Evolutionary conservation across 2,797 vertebrate genomes (phyloP).

Genomic region (Nasua narica): DNA sequence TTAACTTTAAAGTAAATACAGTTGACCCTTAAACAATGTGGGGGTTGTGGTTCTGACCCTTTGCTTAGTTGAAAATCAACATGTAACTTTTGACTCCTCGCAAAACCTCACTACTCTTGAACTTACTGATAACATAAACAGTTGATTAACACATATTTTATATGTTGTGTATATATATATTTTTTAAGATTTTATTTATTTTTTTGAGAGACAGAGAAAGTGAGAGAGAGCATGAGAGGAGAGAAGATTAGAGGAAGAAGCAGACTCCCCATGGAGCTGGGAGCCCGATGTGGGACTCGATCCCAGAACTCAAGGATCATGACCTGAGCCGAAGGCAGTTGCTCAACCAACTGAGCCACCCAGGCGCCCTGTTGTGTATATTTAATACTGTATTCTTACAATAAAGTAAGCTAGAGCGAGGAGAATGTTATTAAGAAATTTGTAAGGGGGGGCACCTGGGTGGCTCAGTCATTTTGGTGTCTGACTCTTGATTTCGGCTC

Average conservation of each 20-base stretch:
- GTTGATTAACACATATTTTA: not conserved
- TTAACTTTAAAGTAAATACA: not conserved
- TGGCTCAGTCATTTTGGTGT: not conserved
- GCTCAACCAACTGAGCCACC: no score
- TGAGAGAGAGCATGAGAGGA: no score
- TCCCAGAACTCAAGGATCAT: no score
- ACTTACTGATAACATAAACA: not conserved
- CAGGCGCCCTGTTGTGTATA: no score
- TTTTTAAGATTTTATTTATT: no score
- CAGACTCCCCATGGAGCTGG: no score
- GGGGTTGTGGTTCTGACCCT: not conserved
- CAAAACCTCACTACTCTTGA: not conserved
- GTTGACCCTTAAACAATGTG: not conserved
- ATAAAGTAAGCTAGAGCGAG: not conserved
- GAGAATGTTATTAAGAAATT: not conserved
- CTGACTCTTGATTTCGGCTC: not conserved
- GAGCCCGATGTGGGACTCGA: no score
- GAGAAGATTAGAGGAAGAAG: no score
- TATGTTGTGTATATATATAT: not conserved
- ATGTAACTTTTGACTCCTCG: not conserved
- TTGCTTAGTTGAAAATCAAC: not conserved
- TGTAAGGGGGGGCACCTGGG: not conserved
- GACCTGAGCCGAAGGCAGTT: no score
- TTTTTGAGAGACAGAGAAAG: no score
- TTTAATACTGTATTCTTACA: not conserved